Percentiles rank a stretch among this genome's conserved stretches.
phyloP scores from a whole-genome alignment of 37 sponge, comb jelly and placozoan species.

The Haliclona indistincta region DNA sequence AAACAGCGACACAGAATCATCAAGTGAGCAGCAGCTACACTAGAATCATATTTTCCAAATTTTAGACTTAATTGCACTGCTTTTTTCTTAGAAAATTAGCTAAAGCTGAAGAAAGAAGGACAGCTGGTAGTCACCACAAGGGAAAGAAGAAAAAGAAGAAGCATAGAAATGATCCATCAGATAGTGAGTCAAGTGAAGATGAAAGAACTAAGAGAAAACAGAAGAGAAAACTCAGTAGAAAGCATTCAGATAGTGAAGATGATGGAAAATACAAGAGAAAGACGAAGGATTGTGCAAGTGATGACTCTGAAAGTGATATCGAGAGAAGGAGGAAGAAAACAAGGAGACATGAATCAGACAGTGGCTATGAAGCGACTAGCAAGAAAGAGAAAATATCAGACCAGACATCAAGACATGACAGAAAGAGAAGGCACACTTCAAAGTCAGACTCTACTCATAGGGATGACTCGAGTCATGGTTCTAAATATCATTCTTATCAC shows the following conservation, averaged over 20 bases:
- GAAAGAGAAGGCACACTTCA: constrained; percentile 2
- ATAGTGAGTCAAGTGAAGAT: neutral
- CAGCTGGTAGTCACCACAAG: constrained; percentile 8
- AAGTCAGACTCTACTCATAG: too few species aligned
- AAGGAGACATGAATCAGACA: constrained; percentile 3
- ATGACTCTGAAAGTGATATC: neutral
- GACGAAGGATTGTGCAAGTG: neutral
- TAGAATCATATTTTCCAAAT: constrained; percentile 9
- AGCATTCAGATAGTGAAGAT: neutral
- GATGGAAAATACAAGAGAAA: constrained; percentile 6
- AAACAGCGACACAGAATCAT: constrained; percentile 66
- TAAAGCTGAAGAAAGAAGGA: constrained; percentile 23
- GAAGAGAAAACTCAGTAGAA: constrained; percentile 1
- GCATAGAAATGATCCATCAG: neutral
- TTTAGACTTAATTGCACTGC: constrained; percentile 22
- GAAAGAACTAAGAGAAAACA: neutral
- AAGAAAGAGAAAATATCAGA: constrained; percentile 3
- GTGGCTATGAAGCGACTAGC: constrained; percentile 8
- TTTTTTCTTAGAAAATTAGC: constrained; percentile 30
- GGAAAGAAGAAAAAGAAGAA: constrained; percentile 24
- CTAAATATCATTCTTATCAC: too few species aligned
- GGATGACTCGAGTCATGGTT: too few species aligned
- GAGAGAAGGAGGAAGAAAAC: neutral
- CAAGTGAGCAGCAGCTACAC: constrained; percentile 21
- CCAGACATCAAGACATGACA: neutral